Base-by-base conservation (phyloP, 2,113 vertebrate species). In the Notothenia coriiceps region DNA sequence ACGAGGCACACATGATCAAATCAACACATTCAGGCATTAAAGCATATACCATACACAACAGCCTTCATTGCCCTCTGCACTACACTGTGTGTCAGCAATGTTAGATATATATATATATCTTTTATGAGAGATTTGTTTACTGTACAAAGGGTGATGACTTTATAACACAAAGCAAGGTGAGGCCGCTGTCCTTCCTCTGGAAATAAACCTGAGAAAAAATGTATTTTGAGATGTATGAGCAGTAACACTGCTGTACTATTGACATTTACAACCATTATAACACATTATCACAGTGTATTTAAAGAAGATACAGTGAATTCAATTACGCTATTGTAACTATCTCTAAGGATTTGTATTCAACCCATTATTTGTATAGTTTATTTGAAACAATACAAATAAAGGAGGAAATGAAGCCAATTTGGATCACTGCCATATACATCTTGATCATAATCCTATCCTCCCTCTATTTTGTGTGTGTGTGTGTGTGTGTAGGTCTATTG, bases 401-500 rank as follows among this genome's bases (percentile, higher is more conserved):
- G 15, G 46, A 72, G 46, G 0, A 33, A 0, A 80, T 52, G 0
- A 46, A 5, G 6, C 2, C 44, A 9, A 55, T 51, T 49, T 33
- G 17, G 11, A 47, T 25, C 7, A 29, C 40, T 43, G 6, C 13
- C 35, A 6, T 25, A 22, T 70, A 14, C 10, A 43, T 60, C 6
- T 17, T 18, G 20, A 17, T 68, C 2, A 46, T 18, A 29, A 17
- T 68, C 2, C 51, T 63, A 14, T 75, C 13, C 14, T 57, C 18
- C 35, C 2, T 75, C n/a, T 78, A 4, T 29, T 1, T 4, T 29
- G 25, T 25, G 1, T 64, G 12, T 79, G 10, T 40, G 15, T 66
- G 33, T 69, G 13, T 11, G 10, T 55, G 52, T 22, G 47, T 65
- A 95, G 95, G 94, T 95, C 15, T 95, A 94, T 80, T 95, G 95